A percentile compares a stretch with the other conserved stretches of the same genome.
Evolutionary conservation across 2,113 vertebrate genomes (phyloP).

Genomic region (Podarcis raffonei): DNA sequence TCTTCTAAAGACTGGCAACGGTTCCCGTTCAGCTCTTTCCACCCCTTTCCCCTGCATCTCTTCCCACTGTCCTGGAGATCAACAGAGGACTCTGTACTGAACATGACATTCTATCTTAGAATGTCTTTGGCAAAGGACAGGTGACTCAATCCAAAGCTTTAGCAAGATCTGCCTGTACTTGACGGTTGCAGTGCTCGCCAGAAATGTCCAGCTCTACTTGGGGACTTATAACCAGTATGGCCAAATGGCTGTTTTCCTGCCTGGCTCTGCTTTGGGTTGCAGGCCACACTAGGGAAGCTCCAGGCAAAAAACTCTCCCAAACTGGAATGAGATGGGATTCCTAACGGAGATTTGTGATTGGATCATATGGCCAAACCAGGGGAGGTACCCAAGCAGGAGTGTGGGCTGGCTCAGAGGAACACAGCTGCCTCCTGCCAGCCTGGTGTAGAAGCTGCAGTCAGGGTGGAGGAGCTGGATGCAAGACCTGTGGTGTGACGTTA

Average conservation of each 20-base stretch:
- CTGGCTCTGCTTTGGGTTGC: neutral
- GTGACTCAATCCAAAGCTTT: neutral
- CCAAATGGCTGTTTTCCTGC: neutral
- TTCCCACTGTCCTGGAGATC: neutral
- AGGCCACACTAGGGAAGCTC: neutral
- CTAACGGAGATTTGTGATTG: neutral
- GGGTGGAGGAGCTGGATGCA: neutral
- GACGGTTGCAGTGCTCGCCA: neutral
- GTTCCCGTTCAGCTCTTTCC: neutral
- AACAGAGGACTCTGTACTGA: neutral
- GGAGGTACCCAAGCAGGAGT: neutral
- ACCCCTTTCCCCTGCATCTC: neutral
- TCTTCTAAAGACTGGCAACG: neutral
- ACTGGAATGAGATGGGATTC: neutral
- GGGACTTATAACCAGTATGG: too few relatives aligned
- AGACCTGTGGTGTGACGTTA: neutral
- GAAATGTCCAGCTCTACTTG: neutral
- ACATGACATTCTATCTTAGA: neutral
- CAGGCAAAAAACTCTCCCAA: neutral
- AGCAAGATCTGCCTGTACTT: neutral
- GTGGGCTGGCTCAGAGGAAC: neutral
- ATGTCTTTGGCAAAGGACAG: neutral
- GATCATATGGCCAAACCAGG: neutral
- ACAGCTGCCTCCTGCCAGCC: neutral
- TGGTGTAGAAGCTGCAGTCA: neutral